Percentiles rank a stretch among this genome's conserved stretches.
These are phyloP conservation scores for Ascidia mentula DNA, from an alignment of 23 tunicate species.

Conservation along the genomic window DNA sequence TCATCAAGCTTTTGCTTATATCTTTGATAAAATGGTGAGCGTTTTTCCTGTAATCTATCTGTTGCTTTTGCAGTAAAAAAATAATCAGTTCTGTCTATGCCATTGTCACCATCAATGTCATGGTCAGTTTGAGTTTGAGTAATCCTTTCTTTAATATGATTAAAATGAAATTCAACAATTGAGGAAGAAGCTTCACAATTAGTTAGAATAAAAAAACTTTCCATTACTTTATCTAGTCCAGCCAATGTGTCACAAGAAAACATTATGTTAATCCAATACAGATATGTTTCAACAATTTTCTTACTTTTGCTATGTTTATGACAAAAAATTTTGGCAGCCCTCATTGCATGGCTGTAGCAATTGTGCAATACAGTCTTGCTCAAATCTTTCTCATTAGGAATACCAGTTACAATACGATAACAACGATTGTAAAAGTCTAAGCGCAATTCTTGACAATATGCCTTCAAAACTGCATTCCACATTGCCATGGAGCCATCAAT, in stretches of 20 bases:
- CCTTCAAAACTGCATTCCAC: conserved; percentile 29
- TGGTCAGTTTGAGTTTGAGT: too few relatives aligned
- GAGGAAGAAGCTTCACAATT: conserved; percentile 10
- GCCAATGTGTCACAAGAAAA: conserved; percentile 5
- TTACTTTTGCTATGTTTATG: neutral
- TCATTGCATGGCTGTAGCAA: conserved; percentile 19
- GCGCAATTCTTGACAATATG: conserved; percentile 12
- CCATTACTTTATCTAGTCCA: neutral
- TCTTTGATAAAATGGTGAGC: conserved; percentile 9
- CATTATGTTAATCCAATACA: conserved; percentile 24
- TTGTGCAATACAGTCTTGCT: conserved; percentile 30
- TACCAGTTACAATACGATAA: conserved; percentile 19
- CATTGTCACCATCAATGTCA: neutral
- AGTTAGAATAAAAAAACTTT: neutral
- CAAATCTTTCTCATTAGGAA: conserved; percentile 6
- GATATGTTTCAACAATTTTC: neutral
- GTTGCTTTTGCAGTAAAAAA: neutral
- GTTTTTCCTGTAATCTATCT: neutral
- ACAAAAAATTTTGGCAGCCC: neutral
- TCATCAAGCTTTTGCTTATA: neutral
- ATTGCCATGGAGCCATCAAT: conserved; percentile 54
- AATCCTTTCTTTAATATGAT: neutral
- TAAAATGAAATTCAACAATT: conserved; percentile 16
- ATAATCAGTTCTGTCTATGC: neutral
- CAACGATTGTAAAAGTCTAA: conserved; percentile 24